Evolutionary conservation across 2,113 vertebrate species (phyloP).

Genomic region (Ceyx melanurus): DNA sequence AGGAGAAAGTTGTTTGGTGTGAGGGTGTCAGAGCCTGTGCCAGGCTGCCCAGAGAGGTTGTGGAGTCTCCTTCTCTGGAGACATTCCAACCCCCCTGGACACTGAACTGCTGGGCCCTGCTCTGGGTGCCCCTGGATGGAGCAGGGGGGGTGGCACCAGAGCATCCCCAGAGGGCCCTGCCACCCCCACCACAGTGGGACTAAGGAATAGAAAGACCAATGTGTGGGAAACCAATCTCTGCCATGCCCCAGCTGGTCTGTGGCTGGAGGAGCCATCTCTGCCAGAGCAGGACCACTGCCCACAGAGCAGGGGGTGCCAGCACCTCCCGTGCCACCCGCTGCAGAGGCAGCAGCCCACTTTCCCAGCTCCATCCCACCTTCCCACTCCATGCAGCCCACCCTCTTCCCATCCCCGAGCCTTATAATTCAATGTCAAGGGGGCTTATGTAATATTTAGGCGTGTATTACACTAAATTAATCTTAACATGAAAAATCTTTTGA

Average conservation of each 20-base stretch:
- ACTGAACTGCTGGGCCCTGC: background rate
- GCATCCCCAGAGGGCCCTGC: background rate
- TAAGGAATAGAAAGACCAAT: no score
- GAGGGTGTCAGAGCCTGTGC: background rate
- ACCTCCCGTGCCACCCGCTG: background rate
- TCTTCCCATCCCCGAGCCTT: slow-evolving; percentile 8
- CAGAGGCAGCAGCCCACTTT: background rate
- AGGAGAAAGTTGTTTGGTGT: no score
- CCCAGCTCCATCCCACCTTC: background rate
- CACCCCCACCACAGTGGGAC: background rate
- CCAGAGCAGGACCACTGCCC: background rate
- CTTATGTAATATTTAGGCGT: slow-evolving; percentile 81
- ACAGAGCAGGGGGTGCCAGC: background rate
- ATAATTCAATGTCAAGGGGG: slow-evolving; percentile 78
- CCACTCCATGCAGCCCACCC: background rate
- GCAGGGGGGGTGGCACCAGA: background rate
- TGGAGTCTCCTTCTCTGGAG: no score
- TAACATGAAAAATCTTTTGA: slow-evolving; percentile 81
- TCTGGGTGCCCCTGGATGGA: background rate
- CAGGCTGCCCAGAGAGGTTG: no score
- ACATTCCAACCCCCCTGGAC: no score
- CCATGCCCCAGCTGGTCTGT: fast-evolving
- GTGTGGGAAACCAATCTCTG: background rate
- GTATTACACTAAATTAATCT: slow-evolving; percentile 82
- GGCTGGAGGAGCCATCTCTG: background rate